Base-by-base conservation (phyloP, 2,113 vertebrate species). In the Eclectus roratus region DNA sequence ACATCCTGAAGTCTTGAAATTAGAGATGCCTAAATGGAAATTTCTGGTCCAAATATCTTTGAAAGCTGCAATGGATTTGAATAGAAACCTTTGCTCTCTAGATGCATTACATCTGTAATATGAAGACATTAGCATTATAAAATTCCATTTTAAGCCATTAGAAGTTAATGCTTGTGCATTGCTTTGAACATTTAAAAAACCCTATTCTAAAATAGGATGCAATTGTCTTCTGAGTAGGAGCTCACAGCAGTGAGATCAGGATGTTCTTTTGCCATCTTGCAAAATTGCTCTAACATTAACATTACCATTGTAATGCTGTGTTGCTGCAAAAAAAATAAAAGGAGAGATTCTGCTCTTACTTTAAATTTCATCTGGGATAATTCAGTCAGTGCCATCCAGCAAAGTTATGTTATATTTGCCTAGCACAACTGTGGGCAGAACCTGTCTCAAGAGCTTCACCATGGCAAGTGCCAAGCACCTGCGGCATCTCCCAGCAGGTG, bases 171-270 rank as follows among this genome's bases (percentile, higher is more conserved):
- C 90, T 71, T 79, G 65, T 28, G 35, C 77, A 47, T 65, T 65
- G 49, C 85, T 93, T 88, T 77, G 89, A 93, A 28, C 73, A 28
- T 95, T 96, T 97, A 23, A 47, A 95, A 96, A 95, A 76, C 86
- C 85, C 83, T 85, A 3, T 96, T 94, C 91, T 95, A 70, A 87
- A 93, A 95, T 52, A 88, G 96, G 93, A 92, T 41, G 47, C 66
- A 93, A 74, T 97, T 96, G 93, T 91, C 93, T 96, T 91, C 85
- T 94, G 95, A 93, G 81, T 95, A 96, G 69, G 25, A 91, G 91
- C 91, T 93, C 91, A 17, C 72, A 89, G 60, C 74, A 65, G 63
- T 76, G 91, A 96, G 85, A 91, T 96, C 73, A 93, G 83, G 18
- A 47, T 79, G 83, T 95, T 96, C 94, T 92, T 95, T 71, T 88